Base-by-base conservation (phyloP, 2,888 invertebrate genomes). In the Athalia cordata region DNA sequence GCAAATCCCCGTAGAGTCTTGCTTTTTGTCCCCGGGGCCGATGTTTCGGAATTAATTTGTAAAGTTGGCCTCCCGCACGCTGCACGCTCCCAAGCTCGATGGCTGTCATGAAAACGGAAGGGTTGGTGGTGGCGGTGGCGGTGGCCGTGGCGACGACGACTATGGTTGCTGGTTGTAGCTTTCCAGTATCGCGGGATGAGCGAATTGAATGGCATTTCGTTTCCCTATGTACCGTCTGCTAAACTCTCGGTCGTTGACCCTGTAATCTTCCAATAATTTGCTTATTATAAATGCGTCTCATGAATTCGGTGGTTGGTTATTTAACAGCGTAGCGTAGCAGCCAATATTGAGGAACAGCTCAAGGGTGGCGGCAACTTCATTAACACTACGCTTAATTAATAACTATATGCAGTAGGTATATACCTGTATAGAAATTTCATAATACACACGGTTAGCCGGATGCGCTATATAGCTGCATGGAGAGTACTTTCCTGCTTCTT, bases 11-110 rank as follows among this genome's bases (percentile, higher is more conserved):
- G 79, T 80, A 72, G 82, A 80, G 78, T 79, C 81, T 81, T 79
- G 81, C 81, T 82, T 80, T 80, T 81, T 81, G 80, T 81, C 79
- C 79, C 81, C 79, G 52, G 64, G 82, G 82, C 84, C 84, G 82
- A 85, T 87, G 85, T 87, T 84, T 85, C 83, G 85, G 85, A 86
- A 86, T 87, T 87, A 86, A 87, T 87, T 85, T 84, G 80, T 79
- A 82, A 86, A 87, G 85, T 86, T 86, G 82, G 29, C 29, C 29
- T 29, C 29, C 29, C 29, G 83, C 82, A 80, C 79, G 80, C 75
- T 81, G 79, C 78, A 78, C 74, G 78, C 82, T 79, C 80, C 78
- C 80, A 79, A 68, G 57, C 61, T 70, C 70, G 50, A 49, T 49
- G 59, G 9, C 72, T 72, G 72, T 59, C 72, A 59, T 72, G 72